Evolutionary conservation across 2,888 invertebrate species (phyloP), one percentile per base, ranked within the genome.

Genomic region (Colostygia pectinataria): DNA sequence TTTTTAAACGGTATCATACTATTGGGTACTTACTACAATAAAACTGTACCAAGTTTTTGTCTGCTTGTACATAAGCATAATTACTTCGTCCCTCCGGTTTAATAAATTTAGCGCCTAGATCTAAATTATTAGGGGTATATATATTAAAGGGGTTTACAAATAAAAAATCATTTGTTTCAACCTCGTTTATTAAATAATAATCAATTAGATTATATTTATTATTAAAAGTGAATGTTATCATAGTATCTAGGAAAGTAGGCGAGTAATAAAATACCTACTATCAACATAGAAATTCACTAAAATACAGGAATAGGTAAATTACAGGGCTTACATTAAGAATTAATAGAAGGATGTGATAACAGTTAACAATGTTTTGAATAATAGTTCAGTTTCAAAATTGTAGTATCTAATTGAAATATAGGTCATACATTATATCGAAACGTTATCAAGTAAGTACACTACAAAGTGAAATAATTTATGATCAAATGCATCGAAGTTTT

Each of bases 191-290:
- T 73, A 74, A 70, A 69, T 80, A 77, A 76, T 80, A 65, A 71
- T 75, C 71, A 70, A 74, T 3, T 31, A 40, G 31, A 24, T 78
- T 80, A 18, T 20, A 20, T 74, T 81, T 20, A 20, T 74, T 81
- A 80, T 77, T 85, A 83, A 86, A 86, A 85, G 83, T 86, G 85
- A 84, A 80, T 51, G 77, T 78, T 75, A 74, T 67, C 51, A 65
- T 78, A 78, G 33, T 71, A 70, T 71, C 74, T 82, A 81, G 65
- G 73, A 79, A 81, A 78, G 76, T 82, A 83, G 81, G 81, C 82
- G 74, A 83, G 79, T 72, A 77, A 69, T 73, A 68, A 65, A 61
- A 69, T 71, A 74, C 27, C 27, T 42, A 42, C 65, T 80, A 81
- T 79, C 64, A 83, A 82, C 79, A 81, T 68, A 71, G 68, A 75